Evolutionary conservation across 2,888 invertebrate species (phyloP), one percentile per base, ranked within the genome.

Genomic region (Amphimallon solstitiale): DNA sequence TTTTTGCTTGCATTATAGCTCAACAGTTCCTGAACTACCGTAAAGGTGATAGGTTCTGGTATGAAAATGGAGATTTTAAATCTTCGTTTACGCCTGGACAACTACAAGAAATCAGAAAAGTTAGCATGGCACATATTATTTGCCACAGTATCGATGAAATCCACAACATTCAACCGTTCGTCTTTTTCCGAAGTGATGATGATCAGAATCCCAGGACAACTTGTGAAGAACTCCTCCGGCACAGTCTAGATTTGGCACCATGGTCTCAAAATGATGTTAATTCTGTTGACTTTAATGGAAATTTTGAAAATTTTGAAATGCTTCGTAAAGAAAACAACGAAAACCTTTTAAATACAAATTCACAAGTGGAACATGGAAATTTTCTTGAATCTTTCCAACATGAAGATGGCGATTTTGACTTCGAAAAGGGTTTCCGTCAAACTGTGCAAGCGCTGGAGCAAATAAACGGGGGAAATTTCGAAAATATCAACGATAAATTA

Each of bases 1-100:
- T 93, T 0, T 94, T 95, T 74, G 93, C 93, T 23, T 95, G 95
- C 77, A 92, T 95, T 63, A 91, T 95, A 48, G 94, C 93, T 0
- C 92, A 93, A 75, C 94, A 94, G 80, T 95, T 95, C 77, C 85
- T 88, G 7, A 91, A 92, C 76, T 82, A 93, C 0, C 87, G 92
- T 0, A 89, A 88, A 77, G 93, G 93, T 10, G 92, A 93, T 78
- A 84, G 92, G 66, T 92, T 93, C 79, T 92, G 92, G 92, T 93
- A 92, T 75, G 95, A 95, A 81, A 94, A 94, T 77, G 87, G 88
- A 1, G 88, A 87, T 2, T 86, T 89, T 45, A 90, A 90, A 67
- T 91, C 87, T 23, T 90, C 91, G 1, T 92, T 94, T 75, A 92
- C 91, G 0, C 88, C 89, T 1, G 88, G 89, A 0, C 94, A 94